A percentile compares a stretch with the other conserved stretches of the same genome.
These are phyloP conservation scores for Calephelis nemesis DNA, from an alignment of 1,140 invertebrate species.

Conservation along the genomic window DNA sequence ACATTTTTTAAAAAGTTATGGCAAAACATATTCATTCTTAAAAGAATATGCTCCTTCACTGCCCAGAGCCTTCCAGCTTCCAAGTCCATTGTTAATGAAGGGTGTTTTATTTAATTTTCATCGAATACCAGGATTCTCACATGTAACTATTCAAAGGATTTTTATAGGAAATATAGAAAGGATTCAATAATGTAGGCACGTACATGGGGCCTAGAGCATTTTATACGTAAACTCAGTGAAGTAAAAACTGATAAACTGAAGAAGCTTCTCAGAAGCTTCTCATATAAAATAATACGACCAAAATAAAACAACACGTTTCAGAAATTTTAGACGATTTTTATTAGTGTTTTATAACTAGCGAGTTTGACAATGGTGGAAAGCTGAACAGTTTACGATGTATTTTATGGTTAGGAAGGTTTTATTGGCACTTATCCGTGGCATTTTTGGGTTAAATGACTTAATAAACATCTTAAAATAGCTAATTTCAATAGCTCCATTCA, in stretches of 20 bases:
- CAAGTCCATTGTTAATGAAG: too few relatives aligned
- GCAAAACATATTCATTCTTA: too few relatives aligned
- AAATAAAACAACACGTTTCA: constrained; percentile 14
- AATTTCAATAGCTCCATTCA: constrained; percentile 1
- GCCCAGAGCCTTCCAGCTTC: too few relatives aligned
- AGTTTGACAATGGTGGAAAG: constrained; percentile 17
- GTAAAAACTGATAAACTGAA: constrained; percentile 13
- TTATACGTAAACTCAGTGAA: background rate
- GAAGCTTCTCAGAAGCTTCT: background rate
- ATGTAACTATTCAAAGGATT: too few relatives aligned
- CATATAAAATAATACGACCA: constrained; percentile 2
- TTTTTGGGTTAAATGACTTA: constrained; percentile 5
- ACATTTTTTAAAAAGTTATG: too few relatives aligned
- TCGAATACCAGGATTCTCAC: too few relatives aligned
- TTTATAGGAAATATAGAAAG: too few relatives aligned
- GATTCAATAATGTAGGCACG: background rate
- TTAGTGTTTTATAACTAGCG: constrained; percentile 16
- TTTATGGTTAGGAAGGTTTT: constrained; percentile 21
- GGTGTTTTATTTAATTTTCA: too few relatives aligned
- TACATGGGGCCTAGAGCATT: background rate
- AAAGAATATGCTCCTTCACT: too few relatives aligned
- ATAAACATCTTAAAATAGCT: constrained; percentile 2
- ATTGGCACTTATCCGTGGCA: constrained; percentile 12
- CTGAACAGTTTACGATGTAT: constrained; percentile 22
- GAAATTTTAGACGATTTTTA: constrained; percentile 12